Conservation (phyloP, 2,113 vertebrate species). For the Seriola dumerili region DNA sequence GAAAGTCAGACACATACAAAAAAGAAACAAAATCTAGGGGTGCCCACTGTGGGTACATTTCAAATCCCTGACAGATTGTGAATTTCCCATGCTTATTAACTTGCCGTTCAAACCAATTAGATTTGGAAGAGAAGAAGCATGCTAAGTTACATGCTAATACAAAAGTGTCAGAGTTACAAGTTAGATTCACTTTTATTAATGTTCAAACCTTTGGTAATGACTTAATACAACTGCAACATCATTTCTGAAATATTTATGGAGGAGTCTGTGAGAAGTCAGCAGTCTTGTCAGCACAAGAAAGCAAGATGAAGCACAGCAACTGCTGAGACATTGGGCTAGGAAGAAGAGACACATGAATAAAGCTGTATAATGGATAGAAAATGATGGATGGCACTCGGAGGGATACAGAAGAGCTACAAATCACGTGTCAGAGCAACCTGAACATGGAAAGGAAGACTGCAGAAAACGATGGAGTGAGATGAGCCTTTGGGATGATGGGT, state of each 20-base stretch:
- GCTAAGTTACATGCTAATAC: too few relatives aligned
- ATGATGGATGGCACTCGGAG: neutral
- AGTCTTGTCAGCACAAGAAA: neutral
- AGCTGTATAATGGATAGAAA: neutral
- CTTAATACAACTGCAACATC: neutral
- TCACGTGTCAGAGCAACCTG: neutral
- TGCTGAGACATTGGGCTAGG: neutral
- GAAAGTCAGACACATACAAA: neutral
- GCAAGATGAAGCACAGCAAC: neutral
- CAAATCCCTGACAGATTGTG: neutral
- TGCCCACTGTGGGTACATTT: neutral
- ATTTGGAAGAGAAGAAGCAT: too few relatives aligned
- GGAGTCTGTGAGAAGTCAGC: neutral
- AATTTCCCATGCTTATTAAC: neutral
- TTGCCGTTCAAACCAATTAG: neutral
- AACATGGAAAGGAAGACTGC: neutral
- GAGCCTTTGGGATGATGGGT: neutral
- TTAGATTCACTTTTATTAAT: neutral
- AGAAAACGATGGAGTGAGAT: neutral
- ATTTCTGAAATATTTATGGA: neutral
- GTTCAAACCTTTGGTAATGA: too few relatives aligned
- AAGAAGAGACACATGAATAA: neutral
- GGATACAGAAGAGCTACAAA: neutral
- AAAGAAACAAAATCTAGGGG: neutral
- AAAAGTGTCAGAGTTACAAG: too few relatives aligned